These are phyloP conservation scores for Heliconius erato DNA, from an alignment of 2,888 invertebrate species.

Conservation along the genomic window DNA sequence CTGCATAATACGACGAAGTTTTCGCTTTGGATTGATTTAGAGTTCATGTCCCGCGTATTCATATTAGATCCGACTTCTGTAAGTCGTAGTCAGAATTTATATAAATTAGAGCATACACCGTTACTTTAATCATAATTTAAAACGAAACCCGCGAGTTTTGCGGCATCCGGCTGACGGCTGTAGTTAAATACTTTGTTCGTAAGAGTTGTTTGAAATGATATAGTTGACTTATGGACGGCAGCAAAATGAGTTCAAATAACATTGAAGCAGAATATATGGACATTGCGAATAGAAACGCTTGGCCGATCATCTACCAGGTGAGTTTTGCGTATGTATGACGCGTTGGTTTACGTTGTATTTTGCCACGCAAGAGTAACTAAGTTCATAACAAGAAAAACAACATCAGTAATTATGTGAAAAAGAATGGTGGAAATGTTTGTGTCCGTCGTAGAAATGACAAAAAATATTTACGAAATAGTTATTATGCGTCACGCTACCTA, in stretches of 20 bases:
- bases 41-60: conserved; percentile 35
- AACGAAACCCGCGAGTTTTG: conserved; percentile 54
- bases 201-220: conserved; percentile 62
- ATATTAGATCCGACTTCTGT: conserved; percentile 21
- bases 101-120: conserved; percentile 6
- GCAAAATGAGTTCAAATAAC: conserved; percentile 64
- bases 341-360: conserved; percentile 53
- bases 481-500: neutral
- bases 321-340: conserved; percentile 62
- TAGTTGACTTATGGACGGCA: conserved; percentile 60
- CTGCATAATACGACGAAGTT: conserved; percentile 29
- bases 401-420: conserved; percentile 18
- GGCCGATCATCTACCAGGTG: conserved; percentile 91
- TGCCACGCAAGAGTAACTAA: conserved; percentile 66
- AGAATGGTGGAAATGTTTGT: neutral
- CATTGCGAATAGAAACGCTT: conserved; percentile 89
- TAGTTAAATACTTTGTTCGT: conserved; percentile 57
- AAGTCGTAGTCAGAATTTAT: conserved; percentile 2
- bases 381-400: conserved; percentile 40
- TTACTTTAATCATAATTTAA: conserved; percentile 37
- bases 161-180: conserved; percentile 63
- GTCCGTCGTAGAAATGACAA: neutral
- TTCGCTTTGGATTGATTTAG: conserved; percentile 26
- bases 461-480: neutral
- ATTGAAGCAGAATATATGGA: conserved; percentile 91